Percentiles rank a stretch among this genome's conserved stretches.
Evolutionary conservation across 2,888 invertebrate genomes (phyloP).

Genomic region (Tenthredo amoena): DNA sequence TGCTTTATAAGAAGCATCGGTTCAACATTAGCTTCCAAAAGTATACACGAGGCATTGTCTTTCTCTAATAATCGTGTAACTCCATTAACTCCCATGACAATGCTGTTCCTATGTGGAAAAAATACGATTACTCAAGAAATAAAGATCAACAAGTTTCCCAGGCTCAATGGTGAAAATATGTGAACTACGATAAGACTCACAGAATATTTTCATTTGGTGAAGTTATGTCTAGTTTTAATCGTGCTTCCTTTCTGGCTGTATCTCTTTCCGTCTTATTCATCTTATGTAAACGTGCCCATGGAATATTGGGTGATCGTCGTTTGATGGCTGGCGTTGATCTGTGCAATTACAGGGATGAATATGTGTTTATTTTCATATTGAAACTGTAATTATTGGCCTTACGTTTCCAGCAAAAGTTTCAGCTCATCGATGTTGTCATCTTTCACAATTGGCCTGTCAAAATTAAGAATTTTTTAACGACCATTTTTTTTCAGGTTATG

Average conservation of each 20-base stretch:
- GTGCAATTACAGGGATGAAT: constrained; percentile 18
- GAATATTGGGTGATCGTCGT: constrained; percentile 58
- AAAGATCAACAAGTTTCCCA: background rate
- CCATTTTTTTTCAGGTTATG: constrained; percentile 6
- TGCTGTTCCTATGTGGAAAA: constrained; percentile 61
- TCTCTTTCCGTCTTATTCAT: constrained; percentile 68
- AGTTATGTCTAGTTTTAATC: constrained; percentile 46
- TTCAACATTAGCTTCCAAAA: constrained; percentile 71
- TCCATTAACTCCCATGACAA: constrained; percentile 72
- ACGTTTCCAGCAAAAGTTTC: constrained; percentile 66
- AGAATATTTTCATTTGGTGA: constrained; percentile 53
- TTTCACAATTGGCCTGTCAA: constrained; percentile 69
- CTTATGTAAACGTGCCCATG: constrained; percentile 66
- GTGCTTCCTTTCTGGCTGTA: constrained; percentile 59
- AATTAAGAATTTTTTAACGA: constrained; percentile 32
- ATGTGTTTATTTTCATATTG: constrained; percentile 4
- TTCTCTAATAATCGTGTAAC: constrained; percentile 73
- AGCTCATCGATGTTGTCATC: constrained; percentile 59
- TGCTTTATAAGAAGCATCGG: constrained; percentile 71
- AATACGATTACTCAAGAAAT: constrained; percentile 19
- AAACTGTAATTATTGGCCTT: constrained; percentile 55
- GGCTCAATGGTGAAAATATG: background rate
- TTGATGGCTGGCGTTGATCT: constrained; percentile 67
- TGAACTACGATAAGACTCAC: constrained; percentile 55
- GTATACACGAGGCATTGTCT: constrained; percentile 64